These are phyloP conservation scores for Erannis defoliaria DNA, from an alignment of 2,888 invertebrate genomes.

Conservation along the genomic window DNA sequence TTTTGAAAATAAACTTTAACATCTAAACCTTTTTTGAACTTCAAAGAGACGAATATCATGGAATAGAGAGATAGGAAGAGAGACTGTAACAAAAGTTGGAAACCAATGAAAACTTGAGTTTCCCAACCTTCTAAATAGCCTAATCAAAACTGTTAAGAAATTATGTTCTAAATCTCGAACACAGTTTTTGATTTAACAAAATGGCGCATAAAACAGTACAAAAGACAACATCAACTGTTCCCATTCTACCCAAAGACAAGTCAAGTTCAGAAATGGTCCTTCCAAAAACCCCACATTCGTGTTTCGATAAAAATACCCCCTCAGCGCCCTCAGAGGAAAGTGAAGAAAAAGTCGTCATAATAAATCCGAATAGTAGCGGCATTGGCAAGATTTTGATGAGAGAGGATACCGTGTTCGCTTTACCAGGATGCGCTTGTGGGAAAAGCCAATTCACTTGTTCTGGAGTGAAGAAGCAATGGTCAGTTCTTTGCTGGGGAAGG, in stretches of 20 bases:
- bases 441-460: slow-evolving; percentile 71
- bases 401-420: slow-evolving; percentile 74
- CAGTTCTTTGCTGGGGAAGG: slow-evolving; percentile 77
- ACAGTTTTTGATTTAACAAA: background rate
- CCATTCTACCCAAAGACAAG: slow-evolving; percentile 14
- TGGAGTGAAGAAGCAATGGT: slow-evolving; percentile 74
- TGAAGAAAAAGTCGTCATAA: slow-evolving; percentile 19
- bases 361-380: slow-evolving; percentile 9
- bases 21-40: too few species aligned
- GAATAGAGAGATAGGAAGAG: too few species aligned
- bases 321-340: background rate
- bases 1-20: too few species aligned
- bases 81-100: too few species aligned
- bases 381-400: slow-evolving; percentile 59
- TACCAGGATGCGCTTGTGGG: slow-evolving; percentile 75
- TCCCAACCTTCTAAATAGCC: too few species aligned
- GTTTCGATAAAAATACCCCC: background rate
- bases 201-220: slow-evolving; percentile 15
- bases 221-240: slow-evolving; percentile 13
- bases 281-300: too few species aligned
- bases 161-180: background rate
- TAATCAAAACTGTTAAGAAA: slow-evolving; percentile 4
- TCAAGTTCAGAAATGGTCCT: background rate
- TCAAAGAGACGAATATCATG: too few species aligned
- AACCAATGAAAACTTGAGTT: too few species aligned